Evolutionary conservation across 2,888 invertebrate species (phyloP).

Genomic region (Lasioglossum leucozonium): DNA sequence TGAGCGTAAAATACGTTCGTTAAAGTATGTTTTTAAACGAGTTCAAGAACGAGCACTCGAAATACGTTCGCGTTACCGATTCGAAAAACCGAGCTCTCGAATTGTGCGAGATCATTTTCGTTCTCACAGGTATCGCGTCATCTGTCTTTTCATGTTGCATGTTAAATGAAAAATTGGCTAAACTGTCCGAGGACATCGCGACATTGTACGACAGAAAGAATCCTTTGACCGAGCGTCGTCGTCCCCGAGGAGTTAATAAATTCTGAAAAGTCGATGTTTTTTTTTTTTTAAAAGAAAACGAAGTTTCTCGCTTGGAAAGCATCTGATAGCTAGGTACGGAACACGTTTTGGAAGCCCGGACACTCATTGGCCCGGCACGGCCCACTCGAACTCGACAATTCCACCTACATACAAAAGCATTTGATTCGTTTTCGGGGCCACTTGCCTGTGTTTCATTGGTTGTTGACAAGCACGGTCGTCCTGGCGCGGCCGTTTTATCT

Average conservation of each 20-base stretch:
- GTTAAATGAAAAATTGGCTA: too few relatives aligned
- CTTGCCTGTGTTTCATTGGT: background rate
- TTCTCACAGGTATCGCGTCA: background rate
- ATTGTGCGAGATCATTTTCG: background rate
- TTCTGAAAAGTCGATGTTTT: background rate
- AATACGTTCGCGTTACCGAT: background rate
- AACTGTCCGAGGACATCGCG: too few relatives aligned
- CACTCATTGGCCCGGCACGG: background rate
- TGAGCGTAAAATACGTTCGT: background rate
- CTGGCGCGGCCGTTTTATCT: constrained; percentile 32
- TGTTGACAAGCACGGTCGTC: constrained; percentile 1
- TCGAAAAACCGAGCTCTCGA: too few relatives aligned
- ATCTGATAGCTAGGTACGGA: background rate
- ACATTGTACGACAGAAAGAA: too few relatives aligned
- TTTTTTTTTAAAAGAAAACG: background rate
- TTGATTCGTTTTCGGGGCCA: background rate
- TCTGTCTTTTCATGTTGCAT: background rate
- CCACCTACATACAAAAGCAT: background rate
- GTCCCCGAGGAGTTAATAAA: background rate
- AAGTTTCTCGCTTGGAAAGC: background rate
- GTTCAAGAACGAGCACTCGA: background rate
- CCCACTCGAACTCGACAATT: background rate
- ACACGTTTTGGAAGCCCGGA: background rate
- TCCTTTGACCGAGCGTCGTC: too few relatives aligned
- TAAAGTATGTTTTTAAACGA: background rate